Base-by-base conservation (phyloP, 2,113 vertebrate genomes). In the Dolichallabes microphthalmus region DNA sequence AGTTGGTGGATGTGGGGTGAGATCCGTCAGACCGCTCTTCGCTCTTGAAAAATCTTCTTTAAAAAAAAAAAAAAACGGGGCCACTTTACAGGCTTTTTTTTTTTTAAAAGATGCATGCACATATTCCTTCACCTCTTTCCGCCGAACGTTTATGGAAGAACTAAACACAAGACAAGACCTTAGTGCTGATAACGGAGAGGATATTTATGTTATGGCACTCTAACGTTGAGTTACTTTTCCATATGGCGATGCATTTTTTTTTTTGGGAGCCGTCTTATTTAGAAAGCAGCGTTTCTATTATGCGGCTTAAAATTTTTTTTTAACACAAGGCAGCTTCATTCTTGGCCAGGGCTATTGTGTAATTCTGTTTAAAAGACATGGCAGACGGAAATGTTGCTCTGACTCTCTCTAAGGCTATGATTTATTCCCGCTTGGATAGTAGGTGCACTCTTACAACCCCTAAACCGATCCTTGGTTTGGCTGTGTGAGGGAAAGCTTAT, bases 11-110 rank as follows among this genome's bases (percentile, higher is more conserved):
- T 15, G 75, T 55, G 17, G 4, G 61, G 53, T 30, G 87, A 79
- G 45, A 75, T 81, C 63, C 10, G 17, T 27, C 71, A 66, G 53
- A 77, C 57, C 76, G 30, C 79, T 82, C 75, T 85, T 80, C n/a
- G n/a, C n/a, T n/a, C n/a, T n/a, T n/a, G n/a, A 82, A 85, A 88
- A 73, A 76, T 78, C 90, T 84, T 89, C 87, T 86, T 71, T 22
- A 87, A 45, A 83, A 66, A 89, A 15, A 22, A 86, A 45, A 85
- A 87, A 13, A 55, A 80, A 55, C 82, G 86, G 45, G 82, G 84
- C 88, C 87, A 86, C 73, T 84, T 84, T 76, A 45, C 82, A 68
- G 79, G 61, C 10, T 60, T 79, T 69, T 30, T 66, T 64, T 27
- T 80, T 53, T 88, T 78, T 83, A 73, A 10, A 82, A 71, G 32